Percentiles rank a stretch among this genome's conserved stretches.
These are phyloP conservation scores for Congeria kusceri DNA, from an alignment of 2,888 invertebrate species.

Conservation along the genomic window DNA sequence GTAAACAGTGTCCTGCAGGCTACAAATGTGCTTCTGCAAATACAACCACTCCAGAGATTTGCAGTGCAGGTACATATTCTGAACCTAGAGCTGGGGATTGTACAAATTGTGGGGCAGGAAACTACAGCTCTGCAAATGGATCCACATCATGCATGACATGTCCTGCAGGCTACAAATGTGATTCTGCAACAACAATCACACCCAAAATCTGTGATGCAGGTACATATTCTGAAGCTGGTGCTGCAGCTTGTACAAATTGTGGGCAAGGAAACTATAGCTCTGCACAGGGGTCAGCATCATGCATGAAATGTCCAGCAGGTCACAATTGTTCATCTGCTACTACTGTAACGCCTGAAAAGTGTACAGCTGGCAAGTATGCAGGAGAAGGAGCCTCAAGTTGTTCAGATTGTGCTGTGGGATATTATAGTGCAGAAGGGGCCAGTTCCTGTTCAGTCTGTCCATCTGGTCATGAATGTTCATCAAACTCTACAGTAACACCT, in stretches of 20 bases:
- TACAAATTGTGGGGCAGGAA: conserved; percentile 35
- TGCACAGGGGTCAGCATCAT: background rate
- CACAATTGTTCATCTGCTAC: background rate
- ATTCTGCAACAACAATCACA: too few species aligned
- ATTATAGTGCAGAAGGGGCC: too few species aligned
- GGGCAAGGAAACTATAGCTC: conserved; percentile 59
- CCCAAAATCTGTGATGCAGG: too few species aligned
- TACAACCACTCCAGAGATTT: too few species aligned
- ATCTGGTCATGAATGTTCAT: background rate
- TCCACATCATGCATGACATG: conserved; percentile 77
- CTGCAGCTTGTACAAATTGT: conserved; percentile 45
- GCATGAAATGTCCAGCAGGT: background rate
- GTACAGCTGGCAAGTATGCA: background rate
- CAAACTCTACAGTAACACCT: background rate
- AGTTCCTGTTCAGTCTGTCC: background rate
- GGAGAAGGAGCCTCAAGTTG: too few species aligned
- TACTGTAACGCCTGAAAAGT: background rate
- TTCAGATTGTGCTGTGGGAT: too few species aligned
- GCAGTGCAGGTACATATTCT: too few species aligned
- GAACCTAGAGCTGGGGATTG: conserved; percentile 5
- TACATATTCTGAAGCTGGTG: too few species aligned
- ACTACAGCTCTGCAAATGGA: conserved; percentile 15
- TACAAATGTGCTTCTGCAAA: too few species aligned
- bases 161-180: conserved; percentile 77
- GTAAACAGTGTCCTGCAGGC: too few species aligned